Percentiles rank a stretch among this genome's conserved stretches.
phyloP scores from a whole-genome alignment of 1,140 invertebrate genomes.

The Apis dorsata region DNA sequence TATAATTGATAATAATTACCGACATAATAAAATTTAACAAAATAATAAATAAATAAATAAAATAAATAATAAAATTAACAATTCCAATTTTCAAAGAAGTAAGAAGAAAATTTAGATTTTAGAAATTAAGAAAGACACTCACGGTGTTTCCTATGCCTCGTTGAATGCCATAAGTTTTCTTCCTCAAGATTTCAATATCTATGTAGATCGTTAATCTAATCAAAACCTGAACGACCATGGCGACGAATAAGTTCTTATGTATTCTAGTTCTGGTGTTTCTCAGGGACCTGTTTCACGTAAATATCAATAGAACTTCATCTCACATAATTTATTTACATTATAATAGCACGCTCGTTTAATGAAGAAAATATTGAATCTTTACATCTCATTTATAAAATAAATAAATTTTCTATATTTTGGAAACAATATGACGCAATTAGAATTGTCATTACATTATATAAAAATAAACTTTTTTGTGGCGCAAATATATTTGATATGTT shows the following conservation, averaged over 20 bases:
- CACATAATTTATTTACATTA: background rate
- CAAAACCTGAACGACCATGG: constrained; percentile 91
- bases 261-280: constrained; percentile 93
- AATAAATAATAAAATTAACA: too few relatives aligned
- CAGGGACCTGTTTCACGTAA: constrained; percentile 82
- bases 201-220: constrained; percentile 92
- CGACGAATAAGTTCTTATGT: constrained; percentile 93
- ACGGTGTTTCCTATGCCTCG: constrained; percentile 90
- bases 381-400: background rate
- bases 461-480: background rate
- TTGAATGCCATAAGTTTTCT: constrained; percentile 64
- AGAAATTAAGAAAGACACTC: constrained; percentile 63
- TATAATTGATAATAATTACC: too few relatives aligned
- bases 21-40: too few relatives aligned
- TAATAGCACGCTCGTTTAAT: background rate
- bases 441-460: background rate
- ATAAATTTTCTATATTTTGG: too few relatives aligned
- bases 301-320: background rate
- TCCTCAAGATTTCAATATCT: constrained; percentile 85
- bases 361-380: background rate
- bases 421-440: background rate
- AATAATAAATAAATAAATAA: too few relatives aligned
- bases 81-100: too few relatives aligned
- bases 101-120: too few relatives aligned
- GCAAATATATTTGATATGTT: background rate